These are phyloP conservation scores for Oreochromis grahami DNA, from an alignment of 2,797 vertebrate species.

Conservation along the genomic window DNA sequence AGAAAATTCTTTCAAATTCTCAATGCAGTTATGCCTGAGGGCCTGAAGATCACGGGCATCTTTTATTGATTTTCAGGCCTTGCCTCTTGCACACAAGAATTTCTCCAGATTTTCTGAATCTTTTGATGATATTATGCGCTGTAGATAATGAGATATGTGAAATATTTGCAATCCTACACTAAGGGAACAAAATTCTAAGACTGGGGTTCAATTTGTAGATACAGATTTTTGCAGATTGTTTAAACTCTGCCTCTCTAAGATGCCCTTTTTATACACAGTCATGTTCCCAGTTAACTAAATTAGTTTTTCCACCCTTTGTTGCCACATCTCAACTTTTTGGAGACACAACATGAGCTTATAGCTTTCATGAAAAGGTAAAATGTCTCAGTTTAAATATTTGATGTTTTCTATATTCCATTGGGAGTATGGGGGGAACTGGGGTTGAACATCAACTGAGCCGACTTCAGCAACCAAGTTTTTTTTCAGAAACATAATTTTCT, in stretches of 20 bases:
- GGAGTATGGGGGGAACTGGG: background rate
- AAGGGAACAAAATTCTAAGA: background rate
- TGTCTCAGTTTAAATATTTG: background rate
- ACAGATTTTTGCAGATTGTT: background rate
- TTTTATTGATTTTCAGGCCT: background rate
- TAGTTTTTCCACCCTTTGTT: background rate
- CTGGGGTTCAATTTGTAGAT: background rate
- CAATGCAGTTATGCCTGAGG: background rate
- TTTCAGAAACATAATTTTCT: background rate
- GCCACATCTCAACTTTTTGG: background rate
- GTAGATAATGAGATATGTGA: background rate
- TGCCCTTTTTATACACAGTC: background rate
- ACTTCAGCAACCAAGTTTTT: background rate
- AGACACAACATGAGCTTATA: background rate
- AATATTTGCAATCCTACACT: background rate
- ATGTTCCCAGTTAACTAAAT: background rate
- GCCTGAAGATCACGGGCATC: rapidly evolving
- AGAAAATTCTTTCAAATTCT: background rate
- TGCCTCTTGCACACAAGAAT: background rate
- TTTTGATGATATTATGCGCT: background rate
- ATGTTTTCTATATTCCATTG: background rate
- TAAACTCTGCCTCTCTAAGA: background rate
- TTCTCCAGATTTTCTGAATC: background rate
- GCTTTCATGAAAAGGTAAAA: background rate
- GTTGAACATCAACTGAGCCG: background rate